These are phyloP conservation scores for Dinoponera quadriceps DNA, from an alignment of 1,140 invertebrate genomes.

Conservation along the genomic window DNA sequence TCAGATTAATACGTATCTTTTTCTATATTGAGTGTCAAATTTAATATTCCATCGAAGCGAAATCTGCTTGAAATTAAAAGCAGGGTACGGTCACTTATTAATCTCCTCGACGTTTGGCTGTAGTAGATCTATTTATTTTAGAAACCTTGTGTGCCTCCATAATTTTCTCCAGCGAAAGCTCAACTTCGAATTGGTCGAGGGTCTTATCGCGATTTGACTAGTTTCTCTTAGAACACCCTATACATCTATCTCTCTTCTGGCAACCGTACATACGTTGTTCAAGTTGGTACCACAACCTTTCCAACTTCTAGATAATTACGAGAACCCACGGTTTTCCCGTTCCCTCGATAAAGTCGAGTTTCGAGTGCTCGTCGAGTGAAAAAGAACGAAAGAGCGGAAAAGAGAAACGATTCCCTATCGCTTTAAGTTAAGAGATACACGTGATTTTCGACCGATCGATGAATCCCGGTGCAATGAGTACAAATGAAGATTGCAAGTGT, in stretches of 20 bases:
- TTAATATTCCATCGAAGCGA: not conserved
- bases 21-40: not conserved
- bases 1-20: not conserved
- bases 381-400: not conserved
- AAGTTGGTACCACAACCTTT: not conserved
- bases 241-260: not conserved
- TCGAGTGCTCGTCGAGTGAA: not conserved
- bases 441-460: not conserved
- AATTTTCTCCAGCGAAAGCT: constrained; percentile 8
- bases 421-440: not conserved
- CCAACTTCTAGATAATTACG: constrained; percentile 12
- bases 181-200: not conserved
- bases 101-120: not conserved
- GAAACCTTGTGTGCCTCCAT: not conserved
- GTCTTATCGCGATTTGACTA: not conserved
- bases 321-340: constrained; percentile 12
- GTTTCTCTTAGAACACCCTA: not conserved
- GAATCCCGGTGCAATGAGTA: constrained; percentile 15
- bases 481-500: not conserved
- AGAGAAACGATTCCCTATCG: not conserved
- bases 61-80: not conserved
- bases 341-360: constrained; percentile 8
- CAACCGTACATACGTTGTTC: not conserved
- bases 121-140: not conserved
- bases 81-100: not conserved